A percentile compares a stretch with the other conserved stretches of the same genome.
Evolutionary conservation across 2,797 vertebrate species (phyloP).

Genomic region (Buceros bicornis): DNA sequence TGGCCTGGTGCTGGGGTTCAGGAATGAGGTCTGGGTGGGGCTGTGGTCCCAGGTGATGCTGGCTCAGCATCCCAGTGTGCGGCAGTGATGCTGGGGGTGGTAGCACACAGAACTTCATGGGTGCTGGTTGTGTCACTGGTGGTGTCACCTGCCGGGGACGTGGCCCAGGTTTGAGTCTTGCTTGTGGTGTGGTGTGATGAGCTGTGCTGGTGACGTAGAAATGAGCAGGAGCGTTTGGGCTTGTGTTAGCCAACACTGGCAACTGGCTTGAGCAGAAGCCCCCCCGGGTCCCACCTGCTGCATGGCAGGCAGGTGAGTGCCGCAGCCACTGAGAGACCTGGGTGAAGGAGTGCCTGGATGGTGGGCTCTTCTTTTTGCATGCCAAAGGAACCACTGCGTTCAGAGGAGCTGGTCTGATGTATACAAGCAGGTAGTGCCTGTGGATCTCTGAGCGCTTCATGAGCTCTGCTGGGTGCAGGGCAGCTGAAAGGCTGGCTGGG

Average conservation of each 20-base stretch:
- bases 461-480: neutral
- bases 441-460: neutral
- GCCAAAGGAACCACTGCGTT: rapidly evolving
- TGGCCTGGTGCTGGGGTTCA: neutral
- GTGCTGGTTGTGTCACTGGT: neutral
- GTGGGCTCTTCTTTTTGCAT: rapidly evolving
- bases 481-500: neutral
- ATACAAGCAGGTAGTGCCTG: neutral
- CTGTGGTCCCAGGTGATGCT: neutral
- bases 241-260: neutral
- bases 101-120: neutral
- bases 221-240: neutral
- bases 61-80: rapidly evolving
- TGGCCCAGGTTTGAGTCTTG: constrained; percentile 29
- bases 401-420: neutral
- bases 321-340: neutral
- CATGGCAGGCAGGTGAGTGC: neutral
- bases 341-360: neutral
- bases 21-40: neutral
- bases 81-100: neutral
- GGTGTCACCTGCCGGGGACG: neutral
- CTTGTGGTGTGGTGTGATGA: neutral
- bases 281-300: too few species aligned
- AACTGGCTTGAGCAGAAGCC: neutral
- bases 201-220: neutral